These are phyloP conservation scores for Cyprinus carpio DNA, from an alignment of 2,113 vertebrate species.

Conservation along the genomic window DNA sequence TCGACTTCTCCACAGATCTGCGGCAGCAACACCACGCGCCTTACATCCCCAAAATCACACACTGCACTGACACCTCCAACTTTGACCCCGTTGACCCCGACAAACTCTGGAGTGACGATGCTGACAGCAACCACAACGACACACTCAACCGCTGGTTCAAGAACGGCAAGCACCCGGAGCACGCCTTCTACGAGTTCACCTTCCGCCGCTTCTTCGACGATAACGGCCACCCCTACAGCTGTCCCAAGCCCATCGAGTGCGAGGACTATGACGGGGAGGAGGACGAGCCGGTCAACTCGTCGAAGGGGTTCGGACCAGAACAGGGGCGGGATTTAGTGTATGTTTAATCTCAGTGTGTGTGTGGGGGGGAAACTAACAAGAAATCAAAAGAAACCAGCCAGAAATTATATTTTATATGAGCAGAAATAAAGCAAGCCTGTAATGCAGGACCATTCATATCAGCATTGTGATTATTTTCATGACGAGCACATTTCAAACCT, in stretches of 20 bases:
- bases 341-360: conserved; percentile 72
- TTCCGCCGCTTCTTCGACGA: conserved; percentile 98
- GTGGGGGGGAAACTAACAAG: no score
- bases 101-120: conserved; percentile 91
- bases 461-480: no score
- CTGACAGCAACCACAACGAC: conserved; percentile 85
- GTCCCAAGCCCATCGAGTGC: conserved; percentile 92
- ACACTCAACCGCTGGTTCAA: conserved; percentile 93
- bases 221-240: conserved; percentile 97
- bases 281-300: conserved; percentile 67
- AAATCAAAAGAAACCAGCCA: no score
- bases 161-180: conserved; percentile 95
- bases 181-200: conserved; percentile 98
- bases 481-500: no score
- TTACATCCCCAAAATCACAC: conserved; percentile 93
- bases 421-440: no score
- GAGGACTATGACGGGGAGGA: conserved; percentile 80
- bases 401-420: no score
- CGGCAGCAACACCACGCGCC: conserved; percentile 89
- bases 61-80: conserved; percentile 95
- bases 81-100: conserved; percentile 98
- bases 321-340: conserved; percentile 88
- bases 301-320: conserved; percentile 73
- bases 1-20: conserved; percentile 93
- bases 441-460: no score